phyloP scores from a whole-genome alignment of 2,113 vertebrate species.

The Monopterus albus region DNA sequence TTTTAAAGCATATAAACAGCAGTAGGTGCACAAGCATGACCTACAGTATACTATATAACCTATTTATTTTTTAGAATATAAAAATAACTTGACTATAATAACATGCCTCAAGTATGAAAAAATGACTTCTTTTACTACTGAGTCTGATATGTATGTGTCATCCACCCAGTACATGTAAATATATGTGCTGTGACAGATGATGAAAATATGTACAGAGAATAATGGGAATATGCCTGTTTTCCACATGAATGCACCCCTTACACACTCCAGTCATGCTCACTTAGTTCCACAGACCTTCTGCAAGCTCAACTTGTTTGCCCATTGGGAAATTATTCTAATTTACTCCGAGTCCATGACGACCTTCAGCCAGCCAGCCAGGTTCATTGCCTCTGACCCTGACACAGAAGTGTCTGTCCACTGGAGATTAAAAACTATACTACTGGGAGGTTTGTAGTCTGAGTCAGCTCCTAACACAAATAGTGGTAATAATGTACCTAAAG shows the following conservation, averaged over 20 bases:
- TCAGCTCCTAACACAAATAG: too few species aligned
- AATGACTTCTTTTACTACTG: too few species aligned
- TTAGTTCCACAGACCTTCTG: conserved; percentile 29
- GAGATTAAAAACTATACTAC: conserved; percentile 37
- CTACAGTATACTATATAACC: too few species aligned
- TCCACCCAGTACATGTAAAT: background rate
- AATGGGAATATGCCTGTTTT: conserved; percentile 19
- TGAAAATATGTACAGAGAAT: conserved; percentile 11
- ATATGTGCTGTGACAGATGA: conserved; percentile 15
- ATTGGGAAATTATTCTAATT: conserved; percentile 34
- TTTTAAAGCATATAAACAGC: too few species aligned
- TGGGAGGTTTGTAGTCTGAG: conserved; percentile 13
- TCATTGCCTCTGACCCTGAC: conserved; percentile 35
- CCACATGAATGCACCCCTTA: conserved; percentile 13
- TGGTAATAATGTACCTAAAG: too few species aligned
- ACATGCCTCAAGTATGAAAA: too few species aligned
- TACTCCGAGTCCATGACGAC: conserved; percentile 29
- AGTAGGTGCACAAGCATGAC: too few species aligned
- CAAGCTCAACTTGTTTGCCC: conserved; percentile 8
- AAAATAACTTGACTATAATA: too few species aligned
- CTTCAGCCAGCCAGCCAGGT: conserved; percentile 31
- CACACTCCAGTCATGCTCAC: conserved; percentile 7
- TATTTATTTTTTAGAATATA: too few species aligned
- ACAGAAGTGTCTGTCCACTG: conserved; percentile 36
- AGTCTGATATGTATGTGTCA: conserved; percentile 2